Evolutionary conservation across 2,888 invertebrate genomes (phyloP).

Genomic region (Campopleginae sp.): DNA sequence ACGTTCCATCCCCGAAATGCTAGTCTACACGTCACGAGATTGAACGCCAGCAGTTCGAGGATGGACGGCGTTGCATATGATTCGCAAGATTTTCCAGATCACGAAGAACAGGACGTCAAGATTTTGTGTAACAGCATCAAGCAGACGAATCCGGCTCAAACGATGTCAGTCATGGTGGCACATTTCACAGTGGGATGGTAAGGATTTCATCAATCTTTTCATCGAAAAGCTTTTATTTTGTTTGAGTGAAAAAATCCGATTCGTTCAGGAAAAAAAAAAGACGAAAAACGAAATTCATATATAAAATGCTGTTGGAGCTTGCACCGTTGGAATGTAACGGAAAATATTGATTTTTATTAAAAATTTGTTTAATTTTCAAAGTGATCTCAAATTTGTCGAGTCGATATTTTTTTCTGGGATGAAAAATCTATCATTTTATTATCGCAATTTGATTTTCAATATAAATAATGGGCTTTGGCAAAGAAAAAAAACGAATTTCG

Average conservation of each 20-base stretch:
- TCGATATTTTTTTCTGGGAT: too few relatives aligned
- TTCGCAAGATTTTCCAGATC: constrained; percentile 78
- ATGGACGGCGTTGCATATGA: constrained; percentile 77
- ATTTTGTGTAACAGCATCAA: constrained; percentile 82
- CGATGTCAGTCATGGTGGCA: constrained; percentile 87
- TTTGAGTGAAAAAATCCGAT: neutral
- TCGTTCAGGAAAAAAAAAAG: neutral
- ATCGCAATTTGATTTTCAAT: too few relatives aligned
- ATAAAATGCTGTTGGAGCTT: too few relatives aligned
- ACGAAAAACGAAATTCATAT: too few relatives aligned
- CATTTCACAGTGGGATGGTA: constrained; percentile 92
- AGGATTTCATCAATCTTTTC: constrained; percentile 70
- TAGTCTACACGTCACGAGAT: constrained; percentile 89
- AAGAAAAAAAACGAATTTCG: too few relatives aligned
- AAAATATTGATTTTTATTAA: too few relatives aligned
- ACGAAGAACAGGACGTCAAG: constrained; percentile 82
- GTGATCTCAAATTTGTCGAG: too few relatives aligned
- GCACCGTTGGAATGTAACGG: too few relatives aligned
- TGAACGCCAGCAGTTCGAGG: constrained; percentile 79
- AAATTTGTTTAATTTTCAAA: too few relatives aligned
- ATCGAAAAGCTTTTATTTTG: neutral
- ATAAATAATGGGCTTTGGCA: too few relatives aligned
- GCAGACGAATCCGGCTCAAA: constrained; percentile 82
- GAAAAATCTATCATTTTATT: too few relatives aligned
- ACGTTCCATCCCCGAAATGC: constrained; percentile 93